phyloP scores from a whole-genome alignment of 2,888 invertebrate genomes.

The Aquatica leii region DNA sequence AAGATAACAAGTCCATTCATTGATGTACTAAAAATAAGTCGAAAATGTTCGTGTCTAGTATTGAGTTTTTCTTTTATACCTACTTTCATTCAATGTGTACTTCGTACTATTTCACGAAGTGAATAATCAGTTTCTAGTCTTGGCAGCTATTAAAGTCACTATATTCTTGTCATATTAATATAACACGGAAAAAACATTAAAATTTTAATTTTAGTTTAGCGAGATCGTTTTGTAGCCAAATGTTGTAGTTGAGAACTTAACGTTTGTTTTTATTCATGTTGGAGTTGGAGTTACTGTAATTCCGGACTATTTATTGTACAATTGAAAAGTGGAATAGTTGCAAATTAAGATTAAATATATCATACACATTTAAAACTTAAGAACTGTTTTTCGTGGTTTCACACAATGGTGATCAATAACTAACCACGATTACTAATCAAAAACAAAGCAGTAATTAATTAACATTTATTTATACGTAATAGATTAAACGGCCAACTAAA shows the following conservation, averaged over 20 bases:
- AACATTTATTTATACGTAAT: neutral
- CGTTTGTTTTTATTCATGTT: neutral
- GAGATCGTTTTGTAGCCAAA: constrained; percentile 20
- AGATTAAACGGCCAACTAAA: neutral
- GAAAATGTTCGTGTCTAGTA: constrained; percentile 11
- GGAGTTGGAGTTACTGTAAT: no score
- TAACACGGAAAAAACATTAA: constrained; percentile 25
- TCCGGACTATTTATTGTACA: no score
- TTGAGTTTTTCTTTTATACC: neutral
- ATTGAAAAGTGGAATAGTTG: no score
- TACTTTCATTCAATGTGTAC: no score
- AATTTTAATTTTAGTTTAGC: constrained; percentile 20
- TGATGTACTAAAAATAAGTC: constrained; percentile 26
- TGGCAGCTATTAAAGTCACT: constrained; percentile 25
- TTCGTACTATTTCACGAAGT: constrained; percentile 19
- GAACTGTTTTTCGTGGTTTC: no score
- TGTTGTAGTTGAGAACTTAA: constrained; percentile 19
- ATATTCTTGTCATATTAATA: constrained; percentile 27
- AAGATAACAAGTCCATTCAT: constrained; percentile 39
- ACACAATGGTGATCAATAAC: no score
- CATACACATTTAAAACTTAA: no score
- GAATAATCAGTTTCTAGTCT: constrained; percentile 25
- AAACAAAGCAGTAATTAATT: no score
- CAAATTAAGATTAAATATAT: no score
- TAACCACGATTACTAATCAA: no score